Base-by-base conservation (phyloP, 64 coral and sea anemone genomes). In the Anthopleura sola region DNA sequence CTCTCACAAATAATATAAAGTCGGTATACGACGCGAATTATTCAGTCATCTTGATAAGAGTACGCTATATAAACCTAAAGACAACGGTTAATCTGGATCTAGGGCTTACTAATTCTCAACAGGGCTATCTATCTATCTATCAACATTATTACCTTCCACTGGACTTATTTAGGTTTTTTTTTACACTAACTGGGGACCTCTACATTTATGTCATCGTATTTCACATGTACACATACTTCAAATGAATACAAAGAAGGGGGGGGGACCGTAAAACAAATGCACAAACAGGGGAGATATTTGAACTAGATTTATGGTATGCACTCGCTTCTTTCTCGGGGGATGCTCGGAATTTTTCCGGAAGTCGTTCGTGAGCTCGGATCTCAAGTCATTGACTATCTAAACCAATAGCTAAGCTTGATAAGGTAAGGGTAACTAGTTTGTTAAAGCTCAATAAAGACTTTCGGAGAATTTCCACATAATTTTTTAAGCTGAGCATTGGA, bases 1-100 rank as follows among this genome's bases (percentile, higher is more conserved):
- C 82, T 86, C 69, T 91, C 89, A 86, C 89, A 91, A 91, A 90
- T 82, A 91, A 91, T 91, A 86, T 79, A 91, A 91, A 91, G 84
- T 91, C 77, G 84, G 84, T 90, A 84, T 36, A 86, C 77, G 57
- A 91, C 89, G 49, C 58, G 60, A 86, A 86, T 86, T 55, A 91
- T 85, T 86, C 76, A 71, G 31, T 60, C 39, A 81, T 71, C 84
- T 81, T 86, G 57, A 91, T 68, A 55, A 86, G 74, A 77, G 83
- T 91, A 91, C 62, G 75, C 60, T 36, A 48, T 79, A 79, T 79
- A 79, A 79, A 79, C 76, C 76, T 79, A 79, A 71, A 47, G 76
- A 79, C 76, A 71, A 71, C 66, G 10, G 28, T 29, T 14, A 32
- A 71, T 71, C 23, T 71, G n/a, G n/a, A n/a, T 71, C 58, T 36